Evolutionary conservation across 2,113 vertebrate species (phyloP), one percentile per base, ranked within the genome.

Genomic region (Hystrix cristata): DNA sequence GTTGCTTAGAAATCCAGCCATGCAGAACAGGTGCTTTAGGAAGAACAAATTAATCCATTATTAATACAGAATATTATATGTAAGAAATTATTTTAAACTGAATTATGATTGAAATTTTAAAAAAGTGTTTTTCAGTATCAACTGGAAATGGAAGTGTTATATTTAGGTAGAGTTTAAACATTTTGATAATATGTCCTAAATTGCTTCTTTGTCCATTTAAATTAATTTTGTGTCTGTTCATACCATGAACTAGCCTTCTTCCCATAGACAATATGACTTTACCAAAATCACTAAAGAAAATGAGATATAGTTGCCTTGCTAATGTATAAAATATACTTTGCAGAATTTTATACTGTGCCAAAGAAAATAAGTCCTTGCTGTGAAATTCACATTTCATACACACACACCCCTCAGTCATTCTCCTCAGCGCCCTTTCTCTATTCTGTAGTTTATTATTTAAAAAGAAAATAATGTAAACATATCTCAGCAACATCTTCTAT

Each of bases 1-100:
- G 9, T 97, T 97, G 46, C 65, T 95, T 96, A 90, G n/a, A 95
- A 84, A 84, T 65, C 76, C 87, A 65, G 29, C 67, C 79, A 72
- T 29, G 67, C 14, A 81, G 46, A 95, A 67, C 16, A 64, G 7
- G 8, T 82, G 15, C 72, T 92, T 82, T 46, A 72, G 29, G n/a
- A 57, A 93, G 62, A 79, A n/a, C 62, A 90, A 72, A 76, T 74
- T 46, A 67, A 67, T 64, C 29, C 29, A 16, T 60, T 90, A 87
- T 67, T 90, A 83, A 67, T 62, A 76, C 13, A 72, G 15, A 78
- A 53, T 94, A 48, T 79, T 95, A 60, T 38, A 59, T 82, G 7
- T 82, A 90, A 82, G 46, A 80, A 31, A 46, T 62, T 83, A 57
- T 80, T 74, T 15, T 34, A 91, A 96, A 65, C 38, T 91, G 57